Base-by-base conservation (phyloP, 2,888 invertebrate species). In the Mesorhabditis belari region DNA sequence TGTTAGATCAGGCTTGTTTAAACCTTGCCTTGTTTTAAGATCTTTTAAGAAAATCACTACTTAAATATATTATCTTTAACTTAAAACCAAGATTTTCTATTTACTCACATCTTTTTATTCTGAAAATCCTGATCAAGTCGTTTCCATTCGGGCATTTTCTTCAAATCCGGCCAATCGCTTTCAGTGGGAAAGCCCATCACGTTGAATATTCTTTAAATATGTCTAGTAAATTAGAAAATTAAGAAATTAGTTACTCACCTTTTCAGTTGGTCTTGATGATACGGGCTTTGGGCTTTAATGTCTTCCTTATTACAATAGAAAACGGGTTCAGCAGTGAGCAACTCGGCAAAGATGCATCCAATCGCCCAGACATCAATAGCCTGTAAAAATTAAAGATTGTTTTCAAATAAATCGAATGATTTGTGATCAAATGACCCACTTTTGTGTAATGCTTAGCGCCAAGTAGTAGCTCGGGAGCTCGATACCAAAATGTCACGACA, bases 231-330 rank as follows among this genome's bases (percentile, higher is more conserved):
- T 19, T n/a, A n/a, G n/a, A n/a, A n/a, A n/a, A n/a, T n/a, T n/a
- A n/a, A n/a, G n/a, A n/a, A n/a, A n/a, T 3, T 19, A 2, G 19
- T 27, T n/a, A 21, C 19, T 19, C 29, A 69, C 67, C 64, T 60
- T 51, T 64, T 95, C 58, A 98, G 84, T 82, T 98, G 98, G 83
- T 98, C 96, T 28, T 70, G 74, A 61, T 98, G 98, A 82, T 99
- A 98, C 0, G 98, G 98, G 85, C 95, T 96, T 80, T 92, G 93
- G 0, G 96, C 96, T 53, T 98, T 98, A 63, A 98, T 96, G 81
- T 98, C 96, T 84, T 98, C 98, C 84, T 98, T 96, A 5, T 96
- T 88, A 84, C 96, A 98, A 81, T 96, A 95, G 83, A 98, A 98
- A 81, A 98, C 95, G 12, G 98, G 98, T 82, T 99, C 98, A 0